Evolutionary conservation across 1,140 invertebrate genomes (phyloP).

Genomic region (Ceratosolen solmsi): DNA sequence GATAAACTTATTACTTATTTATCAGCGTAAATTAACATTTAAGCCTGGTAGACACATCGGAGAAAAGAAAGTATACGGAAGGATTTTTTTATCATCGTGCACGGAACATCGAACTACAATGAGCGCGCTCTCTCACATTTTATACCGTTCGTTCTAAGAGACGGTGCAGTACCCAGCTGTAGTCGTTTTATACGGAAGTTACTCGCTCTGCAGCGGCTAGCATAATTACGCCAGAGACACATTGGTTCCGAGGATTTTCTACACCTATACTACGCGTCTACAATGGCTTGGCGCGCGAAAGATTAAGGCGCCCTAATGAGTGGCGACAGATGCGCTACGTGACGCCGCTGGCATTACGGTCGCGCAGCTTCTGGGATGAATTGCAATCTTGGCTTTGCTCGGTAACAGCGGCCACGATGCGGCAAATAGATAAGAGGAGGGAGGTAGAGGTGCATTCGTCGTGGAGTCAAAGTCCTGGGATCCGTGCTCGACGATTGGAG

Average conservation of each 20-base stretch:
- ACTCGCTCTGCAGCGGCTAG: background rate
- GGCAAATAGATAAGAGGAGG: background rate
- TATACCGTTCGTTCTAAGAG: background rate
- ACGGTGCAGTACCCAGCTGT: background rate
- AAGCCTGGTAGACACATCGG: too few relatives aligned
- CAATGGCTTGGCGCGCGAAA: background rate
- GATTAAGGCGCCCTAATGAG: too few relatives aligned
- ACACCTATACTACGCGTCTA: background rate
- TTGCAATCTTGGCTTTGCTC: conserved; percentile 58
- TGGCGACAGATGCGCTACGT: conserved; percentile 67
- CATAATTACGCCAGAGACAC: background rate
- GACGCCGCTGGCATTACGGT: conserved; percentile 41
- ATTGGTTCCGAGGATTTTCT: conserved; percentile 11
- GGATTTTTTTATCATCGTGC: too few relatives aligned
- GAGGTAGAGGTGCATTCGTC: conserved; percentile 5
- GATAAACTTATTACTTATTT: too few relatives aligned
- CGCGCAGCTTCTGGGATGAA: conserved; percentile 54
- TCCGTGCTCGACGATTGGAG: background rate
- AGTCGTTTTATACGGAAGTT: background rate
- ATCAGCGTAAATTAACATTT: too few relatives aligned
- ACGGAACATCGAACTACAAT: too few relatives aligned
- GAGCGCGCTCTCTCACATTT: background rate
- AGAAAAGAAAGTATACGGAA: too few relatives aligned
- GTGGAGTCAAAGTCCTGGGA: conserved; percentile 11
- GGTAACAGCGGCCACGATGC: background rate